Base-by-base conservation (phyloP, 1,140 invertebrate species). In the Macrosteles quadrilineatus region DNA sequence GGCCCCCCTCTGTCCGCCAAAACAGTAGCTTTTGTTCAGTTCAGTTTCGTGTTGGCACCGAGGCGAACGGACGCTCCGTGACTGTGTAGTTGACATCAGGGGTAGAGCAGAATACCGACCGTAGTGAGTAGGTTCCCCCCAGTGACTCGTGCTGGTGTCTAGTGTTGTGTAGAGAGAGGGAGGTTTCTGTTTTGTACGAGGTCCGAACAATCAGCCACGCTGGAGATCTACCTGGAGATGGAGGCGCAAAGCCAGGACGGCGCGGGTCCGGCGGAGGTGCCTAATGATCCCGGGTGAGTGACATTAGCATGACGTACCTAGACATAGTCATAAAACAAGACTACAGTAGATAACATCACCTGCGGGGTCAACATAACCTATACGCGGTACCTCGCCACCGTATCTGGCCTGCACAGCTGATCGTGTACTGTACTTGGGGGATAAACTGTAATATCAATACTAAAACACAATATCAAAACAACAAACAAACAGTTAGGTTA, bases 261-360 rank as follows among this genome's bases (percentile, higher is more conserved):
- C 27, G 66, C 71, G 17, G 73, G 70, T 21, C 68, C 71, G 29
- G 71, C 73, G 19, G 73, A 74, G 57, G 73, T 74, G n/a, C 73
- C 71, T 21, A 74, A 74, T 36, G 73, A 74, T 57, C 73, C 73
- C 67, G 73, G 73, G 73, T 74, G 55, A 62, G 73, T 73, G 43
- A 19, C n/a, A n/a, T n/a, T n/a, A n/a, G n/a, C n/a, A 31, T 27
- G n/a, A n/a, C n/a, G n/a, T n/a, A n/a, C n/a, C n/a, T n/a, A n/a
- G n/a, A n/a, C n/a, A n/a, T n/a, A n/a, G n/a, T n/a, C n/a, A n/a
- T n/a, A n/a, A n/a, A n/a, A n/a, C n/a, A n/a, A n/a, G n/a, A n/a
- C n/a, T n/a, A n/a, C n/a, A n/a, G n/a, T n/a, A n/a, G n/a, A n/a
- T n/a, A n/a, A n/a, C n/a, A n/a, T n/a, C n/a, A n/a, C n/a, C n/a